Conservation (phyloP, 1,140 invertebrate genomes). For the Macrostomum lignano region DNA sequence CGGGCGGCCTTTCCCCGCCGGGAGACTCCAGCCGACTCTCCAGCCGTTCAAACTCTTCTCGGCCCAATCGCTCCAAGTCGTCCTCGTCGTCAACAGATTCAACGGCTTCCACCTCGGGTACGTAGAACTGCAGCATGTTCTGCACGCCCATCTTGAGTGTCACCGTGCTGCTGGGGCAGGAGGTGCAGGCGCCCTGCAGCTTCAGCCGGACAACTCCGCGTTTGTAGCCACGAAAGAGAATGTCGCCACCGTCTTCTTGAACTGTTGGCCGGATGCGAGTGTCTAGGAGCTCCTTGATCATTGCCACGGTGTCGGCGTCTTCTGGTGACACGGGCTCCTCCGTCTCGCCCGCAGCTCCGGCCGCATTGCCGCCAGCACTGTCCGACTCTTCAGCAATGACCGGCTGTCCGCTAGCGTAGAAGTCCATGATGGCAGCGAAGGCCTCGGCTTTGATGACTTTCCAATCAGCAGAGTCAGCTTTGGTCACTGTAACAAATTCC, state of each 20-base stretch:
- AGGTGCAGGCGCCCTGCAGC: conserved; percentile 61
- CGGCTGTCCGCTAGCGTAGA: conserved; percentile 75
- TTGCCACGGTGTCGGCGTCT: conserved; percentile 68
- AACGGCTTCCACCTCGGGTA: conserved; percentile 52
- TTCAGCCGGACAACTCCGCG: conserved; percentile 85
- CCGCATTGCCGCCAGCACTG: background rate
- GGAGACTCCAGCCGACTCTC: too few relatives aligned
- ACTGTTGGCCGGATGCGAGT: conserved; percentile 86
- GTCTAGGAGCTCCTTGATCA: conserved; percentile 92
- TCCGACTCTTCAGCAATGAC: conserved; percentile 46
- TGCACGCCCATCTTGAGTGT: conserved; percentile 91
- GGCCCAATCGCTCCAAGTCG: too few relatives aligned
- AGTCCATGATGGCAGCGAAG: conserved; percentile 94
- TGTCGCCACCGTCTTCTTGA: conserved; percentile 93
- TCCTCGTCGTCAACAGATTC: conserved; percentile 17
- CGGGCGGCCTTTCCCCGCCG: too few relatives aligned
- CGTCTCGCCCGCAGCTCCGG: conserved; percentile 3
- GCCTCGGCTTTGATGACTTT: conserved; percentile 71
- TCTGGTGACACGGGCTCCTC: conserved; percentile 5
- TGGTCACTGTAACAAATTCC: conserved; percentile 88
- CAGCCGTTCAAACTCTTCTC: too few relatives aligned
- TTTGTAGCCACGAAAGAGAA: conserved; percentile 52
- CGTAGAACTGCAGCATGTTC: conserved; percentile 99
- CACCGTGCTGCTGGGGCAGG: conserved; percentile 84
- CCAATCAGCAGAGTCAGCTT: conserved; percentile 73